Evolutionary conservation across 2,113 vertebrate species (phyloP), one percentile per base, ranked within the genome.

Genomic region (Ifrita kowaldi): DNA sequence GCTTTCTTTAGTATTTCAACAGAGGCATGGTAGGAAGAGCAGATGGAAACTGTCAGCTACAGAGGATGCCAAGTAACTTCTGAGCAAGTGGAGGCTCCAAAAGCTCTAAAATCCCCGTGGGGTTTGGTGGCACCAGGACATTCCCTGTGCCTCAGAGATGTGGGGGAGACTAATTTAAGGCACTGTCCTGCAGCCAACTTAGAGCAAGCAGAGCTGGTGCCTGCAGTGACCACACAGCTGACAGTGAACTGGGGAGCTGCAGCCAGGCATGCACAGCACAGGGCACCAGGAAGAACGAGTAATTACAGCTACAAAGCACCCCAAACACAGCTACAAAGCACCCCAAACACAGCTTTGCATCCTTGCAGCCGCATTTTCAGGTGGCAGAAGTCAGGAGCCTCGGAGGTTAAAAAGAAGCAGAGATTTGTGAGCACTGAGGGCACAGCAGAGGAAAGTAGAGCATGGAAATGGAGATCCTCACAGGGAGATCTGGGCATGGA

Each of bases 11-110:
- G 53, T 32, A 69, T 57, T 83, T 81, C 37, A 68, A 33, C 53
- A 84, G 73, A 70, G 4, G 15, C 85, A 83, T 0, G 1, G 30
- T 16, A 80, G 50, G 59, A 63, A 93, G 28, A 92, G 7, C 89
- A 92, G 91, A 95, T 84, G 84, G 92, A 80, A 94, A 28, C 52
- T 79, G 68, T 41, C 60, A 92, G 86, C 73, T 84, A 56, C 30
- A 74, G 35, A 75, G 41, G 73, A 90, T 1, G 9, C 69, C 67
- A 64, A 71, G 71, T 5, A 87, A 28, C 42, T 92, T 46, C 71
- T 41, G 71, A 30, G 37, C 52, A 60, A 92, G 30, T 2, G 17
- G 49, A 75, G 39, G 49, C 32, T 75, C 76, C 69, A 71, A 75
- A 26, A 92, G 28, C 68, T 74, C 33, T 7, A 41, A 73, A 92